Evolutionary conservation across 2,888 invertebrate genomes (phyloP).

Genomic region (Epsilonema sp.): DNA sequence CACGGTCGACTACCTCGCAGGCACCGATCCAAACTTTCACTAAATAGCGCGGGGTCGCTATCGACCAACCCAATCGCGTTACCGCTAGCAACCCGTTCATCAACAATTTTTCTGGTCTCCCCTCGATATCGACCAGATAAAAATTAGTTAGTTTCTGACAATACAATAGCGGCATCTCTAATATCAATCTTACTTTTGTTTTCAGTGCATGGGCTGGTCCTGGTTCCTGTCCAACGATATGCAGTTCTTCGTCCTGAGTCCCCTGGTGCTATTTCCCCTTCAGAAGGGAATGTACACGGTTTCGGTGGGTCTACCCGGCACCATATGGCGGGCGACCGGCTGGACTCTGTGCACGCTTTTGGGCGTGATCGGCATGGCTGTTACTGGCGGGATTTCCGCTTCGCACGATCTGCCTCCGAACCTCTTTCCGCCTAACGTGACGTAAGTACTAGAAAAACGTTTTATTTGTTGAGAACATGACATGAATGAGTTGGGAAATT

Average conservation of each 20-base stretch:
- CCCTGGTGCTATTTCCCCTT: constrained; percentile 40
- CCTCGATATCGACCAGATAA: too few species aligned
- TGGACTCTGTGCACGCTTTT: not conserved
- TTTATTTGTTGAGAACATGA: not conserved
- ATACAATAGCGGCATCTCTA: too few species aligned
- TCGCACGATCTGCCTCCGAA: not conserved
- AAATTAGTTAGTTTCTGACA: too few species aligned
- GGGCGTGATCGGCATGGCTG: not conserved
- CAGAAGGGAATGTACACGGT: not conserved
- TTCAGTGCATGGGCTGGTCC: constrained; percentile 43
- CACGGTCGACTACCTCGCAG: too few species aligned
- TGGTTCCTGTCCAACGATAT: constrained; percentile 50
- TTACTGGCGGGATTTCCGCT: not conserved
- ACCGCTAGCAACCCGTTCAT: too few species aligned
- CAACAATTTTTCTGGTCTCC: too few species aligned
- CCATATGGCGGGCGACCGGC: not conserved
- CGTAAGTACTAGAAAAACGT: not conserved
- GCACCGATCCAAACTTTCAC: too few species aligned
- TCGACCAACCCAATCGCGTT: too few species aligned
- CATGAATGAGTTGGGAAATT: too few species aligned
- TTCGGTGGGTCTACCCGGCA: not conserved
- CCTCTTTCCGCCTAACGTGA: not conserved
- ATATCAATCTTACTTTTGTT: constrained; percentile 9
- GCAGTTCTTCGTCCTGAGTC: constrained; percentile 44
- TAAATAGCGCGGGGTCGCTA: too few species aligned